Evolutionary conservation across 2,113 vertebrate genomes (phyloP).

Genomic region (Talpa occidentalis): DNA sequence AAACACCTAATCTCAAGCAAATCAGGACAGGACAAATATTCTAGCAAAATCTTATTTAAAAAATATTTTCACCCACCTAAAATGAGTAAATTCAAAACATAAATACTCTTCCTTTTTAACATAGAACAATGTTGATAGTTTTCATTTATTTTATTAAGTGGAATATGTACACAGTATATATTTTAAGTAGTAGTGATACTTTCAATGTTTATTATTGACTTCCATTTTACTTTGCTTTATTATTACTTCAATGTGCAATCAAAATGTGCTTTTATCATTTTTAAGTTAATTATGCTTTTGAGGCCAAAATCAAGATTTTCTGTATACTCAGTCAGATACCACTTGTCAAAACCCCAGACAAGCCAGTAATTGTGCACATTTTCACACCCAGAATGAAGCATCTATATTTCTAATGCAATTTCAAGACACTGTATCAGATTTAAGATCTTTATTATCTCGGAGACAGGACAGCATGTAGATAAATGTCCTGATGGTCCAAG

Average conservation of each 20-base stretch:
- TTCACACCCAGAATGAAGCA: slow-evolving; percentile 46
- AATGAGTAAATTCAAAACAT: neutral
- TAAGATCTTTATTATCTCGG: slow-evolving; percentile 72
- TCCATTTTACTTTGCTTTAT: neutral
- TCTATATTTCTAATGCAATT: slow-evolving; percentile 74
- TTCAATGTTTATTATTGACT: neutral
- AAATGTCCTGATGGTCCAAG: slow-evolving; percentile 73
- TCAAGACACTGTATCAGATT: slow-evolving; percentile 67
- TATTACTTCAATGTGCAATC: neutral
- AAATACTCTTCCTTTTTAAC: neutral
- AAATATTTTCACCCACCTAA: neutral
- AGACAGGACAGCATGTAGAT: slow-evolving; percentile 77
- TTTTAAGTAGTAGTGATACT: neutral
- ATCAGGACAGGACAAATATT: neutral
- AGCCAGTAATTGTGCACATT: neutral
- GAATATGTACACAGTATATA: neutral
- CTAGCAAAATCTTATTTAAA: neutral
- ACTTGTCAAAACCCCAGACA: neutral
- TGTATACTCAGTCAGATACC: neutral
- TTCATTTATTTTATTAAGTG: neutral
- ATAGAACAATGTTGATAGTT: neutral
- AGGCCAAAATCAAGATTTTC: neutral
- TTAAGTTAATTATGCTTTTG: slow-evolving; percentile 17
- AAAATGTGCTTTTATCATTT: neutral
- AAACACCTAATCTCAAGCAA: neutral